phyloP scores from a whole-genome alignment of 2,797 vertebrate genomes.

The Coccyzus lansbergi region DNA sequence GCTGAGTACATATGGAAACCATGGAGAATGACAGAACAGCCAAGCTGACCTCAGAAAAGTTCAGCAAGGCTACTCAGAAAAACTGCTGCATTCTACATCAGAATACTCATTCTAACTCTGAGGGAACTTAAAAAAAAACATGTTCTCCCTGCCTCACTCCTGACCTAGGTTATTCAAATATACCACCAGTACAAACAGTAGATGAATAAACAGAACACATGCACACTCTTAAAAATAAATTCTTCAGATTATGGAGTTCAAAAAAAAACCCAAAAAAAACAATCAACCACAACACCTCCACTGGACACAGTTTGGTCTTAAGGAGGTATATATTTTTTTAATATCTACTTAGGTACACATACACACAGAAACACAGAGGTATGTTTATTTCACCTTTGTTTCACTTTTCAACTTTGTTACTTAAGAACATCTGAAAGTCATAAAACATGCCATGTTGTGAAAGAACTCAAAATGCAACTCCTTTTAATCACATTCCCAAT shows the following conservation, averaged over 20 bases:
- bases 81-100: neutral
- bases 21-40: neutral
- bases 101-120: neutral
- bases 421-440: neutral
- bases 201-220: neutral
- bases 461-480: neutral
- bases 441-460: neutral
- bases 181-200: neutral
- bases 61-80: neutral
- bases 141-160: neutral
- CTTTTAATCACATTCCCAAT: neutral
- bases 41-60: neutral
- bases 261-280: no score
- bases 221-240: neutral
- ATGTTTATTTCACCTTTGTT: neutral
- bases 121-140: neutral
- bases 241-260: neutral
- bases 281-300: neutral
- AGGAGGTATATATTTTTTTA: neutral
- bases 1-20: neutral
- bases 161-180: conserved; percentile 10
- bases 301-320: neutral
- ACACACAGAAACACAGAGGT: neutral
- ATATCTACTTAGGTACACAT: neutral
- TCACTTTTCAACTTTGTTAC: neutral